A percentile compares a stretch with the other conserved stretches of the same genome.
Evolutionary conservation across 2,888 invertebrate species (phyloP).

Genomic region (Terebella lapidaria): DNA sequence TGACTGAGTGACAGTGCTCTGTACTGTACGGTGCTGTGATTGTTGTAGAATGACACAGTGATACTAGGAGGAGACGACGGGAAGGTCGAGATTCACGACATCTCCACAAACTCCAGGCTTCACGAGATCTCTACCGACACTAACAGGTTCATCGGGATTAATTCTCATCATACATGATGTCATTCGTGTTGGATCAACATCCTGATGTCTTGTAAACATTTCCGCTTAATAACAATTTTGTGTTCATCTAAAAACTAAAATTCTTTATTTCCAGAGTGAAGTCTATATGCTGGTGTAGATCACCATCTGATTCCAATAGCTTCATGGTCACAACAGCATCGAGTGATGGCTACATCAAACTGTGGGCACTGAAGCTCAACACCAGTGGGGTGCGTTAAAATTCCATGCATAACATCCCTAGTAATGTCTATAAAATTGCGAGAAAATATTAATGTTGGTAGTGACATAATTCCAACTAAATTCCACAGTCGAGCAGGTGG

Average conservation of each 20-base stretch:
- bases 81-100: background rate
- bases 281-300: too few species aligned
- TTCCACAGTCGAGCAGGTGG: too few species aligned
- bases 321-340: background rate
- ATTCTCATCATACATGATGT: background rate
- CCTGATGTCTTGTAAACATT: too few species aligned
- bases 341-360: background rate
- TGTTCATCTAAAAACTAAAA: background rate
- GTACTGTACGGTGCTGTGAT: background rate
- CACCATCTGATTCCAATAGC: background rate
- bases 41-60: background rate
- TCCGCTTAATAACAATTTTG: background rate
- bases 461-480: too few species aligned
- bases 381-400: too few species aligned
- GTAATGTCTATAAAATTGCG: too few species aligned
- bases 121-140: background rate
- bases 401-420: too few species aligned
- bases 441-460: too few species aligned
- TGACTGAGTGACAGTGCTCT: too few species aligned
- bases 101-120: background rate
- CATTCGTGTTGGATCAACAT: too few species aligned
- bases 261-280: background rate
- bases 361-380: background rate
- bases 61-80: conserved; percentile 1
- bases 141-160: background rate